Conservation (phyloP, 2,797 vertebrate genomes). For the Amblyraja radiata region DNA sequence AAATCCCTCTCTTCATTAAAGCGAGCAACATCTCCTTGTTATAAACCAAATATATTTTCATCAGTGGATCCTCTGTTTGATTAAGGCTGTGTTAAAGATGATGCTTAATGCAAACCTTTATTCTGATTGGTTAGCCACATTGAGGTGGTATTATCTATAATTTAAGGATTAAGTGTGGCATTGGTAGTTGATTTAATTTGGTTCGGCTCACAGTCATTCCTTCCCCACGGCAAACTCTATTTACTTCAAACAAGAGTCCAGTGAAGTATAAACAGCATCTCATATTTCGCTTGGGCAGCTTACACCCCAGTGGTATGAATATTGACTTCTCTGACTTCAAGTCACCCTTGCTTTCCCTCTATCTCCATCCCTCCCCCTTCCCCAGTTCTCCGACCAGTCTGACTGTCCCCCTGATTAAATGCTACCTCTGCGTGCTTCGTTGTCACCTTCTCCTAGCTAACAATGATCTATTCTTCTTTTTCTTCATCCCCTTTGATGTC, state of each 20-base stretch:
- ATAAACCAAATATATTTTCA: not conserved
- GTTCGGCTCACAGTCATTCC: not conserved
- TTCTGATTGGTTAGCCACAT: not conserved
- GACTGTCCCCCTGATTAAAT: too few relatives aligned
- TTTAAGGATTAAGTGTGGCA: constrained; percentile 12
- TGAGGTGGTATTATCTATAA: not conserved
- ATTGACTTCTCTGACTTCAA: too few relatives aligned
- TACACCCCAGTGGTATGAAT: too few relatives aligned
- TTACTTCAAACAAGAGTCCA: not conserved
- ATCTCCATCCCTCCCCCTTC: too few relatives aligned
- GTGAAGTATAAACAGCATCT: not conserved
- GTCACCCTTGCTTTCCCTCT: too few relatives aligned
- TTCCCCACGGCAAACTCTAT: not conserved
- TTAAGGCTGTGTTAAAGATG: not conserved
- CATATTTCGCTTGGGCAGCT: not conserved
- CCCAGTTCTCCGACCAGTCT: too few relatives aligned
- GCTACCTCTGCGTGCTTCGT: too few relatives aligned
- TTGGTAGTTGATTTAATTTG: not conserved
- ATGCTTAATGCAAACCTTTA: too few relatives aligned
- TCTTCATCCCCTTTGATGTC: too few relatives aligned
- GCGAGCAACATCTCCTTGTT: not conserved
- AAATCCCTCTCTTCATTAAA: not conserved
- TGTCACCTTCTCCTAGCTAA: too few relatives aligned
- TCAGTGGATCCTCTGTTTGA: not conserved
- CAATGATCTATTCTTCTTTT: too few relatives aligned